phyloP scores from a whole-genome alignment of 92 coral and sea anemone species.

The Isaurus tuberculatus region DNA sequence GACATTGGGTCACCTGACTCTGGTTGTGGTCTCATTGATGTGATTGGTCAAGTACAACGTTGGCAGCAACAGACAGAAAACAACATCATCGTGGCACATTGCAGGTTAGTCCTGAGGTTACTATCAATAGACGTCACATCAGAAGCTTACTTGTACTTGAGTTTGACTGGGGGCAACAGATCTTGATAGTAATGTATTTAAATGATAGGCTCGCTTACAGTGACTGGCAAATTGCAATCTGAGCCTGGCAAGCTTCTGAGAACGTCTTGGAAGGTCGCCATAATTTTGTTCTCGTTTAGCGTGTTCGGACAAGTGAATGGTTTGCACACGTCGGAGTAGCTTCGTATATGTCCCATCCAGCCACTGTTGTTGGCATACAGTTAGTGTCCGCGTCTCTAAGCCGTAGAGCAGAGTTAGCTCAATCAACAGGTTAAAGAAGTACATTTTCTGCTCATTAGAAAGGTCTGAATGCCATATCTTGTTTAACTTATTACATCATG shows the following conservation, averaged over 20 bases:
- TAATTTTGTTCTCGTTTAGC: no score
- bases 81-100: conserved; percentile 76
- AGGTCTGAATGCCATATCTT: conserved; percentile 17
- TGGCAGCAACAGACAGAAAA: conserved; percentile 93
- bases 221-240: no score
- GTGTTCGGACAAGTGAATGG: conserved; percentile 6
- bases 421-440: conserved; percentile 3
- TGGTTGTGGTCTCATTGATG: conserved; percentile 86
- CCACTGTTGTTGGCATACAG: not conserved
- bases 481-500: conserved; percentile 32
- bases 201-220: no score
- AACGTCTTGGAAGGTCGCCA: no score
- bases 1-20: conserved; percentile 92
- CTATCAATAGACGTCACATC: no score
- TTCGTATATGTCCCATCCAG: not conserved
- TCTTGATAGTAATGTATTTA: no score
- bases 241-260: no score
- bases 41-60: conserved; percentile 93
- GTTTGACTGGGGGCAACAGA: no score
- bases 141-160: no score
- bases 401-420: conserved; percentile 32
- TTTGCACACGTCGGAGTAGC: not conserved
- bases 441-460: not conserved
- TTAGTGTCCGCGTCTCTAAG: conserved; percentile 33
- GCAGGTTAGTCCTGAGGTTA: conserved; percentile 76